Conservation (phyloP, 2,113 vertebrate genomes). For the Columba janthina region DNA sequence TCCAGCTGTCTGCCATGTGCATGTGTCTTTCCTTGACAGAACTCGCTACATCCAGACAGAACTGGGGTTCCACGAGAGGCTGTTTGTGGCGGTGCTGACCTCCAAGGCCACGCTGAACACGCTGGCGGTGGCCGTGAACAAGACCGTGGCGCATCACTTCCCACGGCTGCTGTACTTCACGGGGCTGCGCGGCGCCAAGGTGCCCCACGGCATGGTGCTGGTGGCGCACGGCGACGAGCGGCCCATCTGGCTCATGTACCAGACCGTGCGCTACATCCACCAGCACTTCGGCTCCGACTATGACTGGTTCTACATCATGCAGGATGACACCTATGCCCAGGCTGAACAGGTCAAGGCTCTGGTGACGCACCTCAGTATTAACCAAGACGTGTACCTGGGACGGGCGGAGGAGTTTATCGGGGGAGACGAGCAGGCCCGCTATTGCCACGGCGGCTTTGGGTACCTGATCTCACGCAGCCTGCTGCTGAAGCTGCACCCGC, state of each 20-base stretch:
- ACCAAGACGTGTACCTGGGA: conserved; percentile 91
- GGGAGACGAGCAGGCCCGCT: conserved; percentile 87
- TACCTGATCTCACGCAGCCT: conserved; percentile 93
- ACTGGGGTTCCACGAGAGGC: conserved; percentile 91
- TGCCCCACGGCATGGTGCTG: conserved; percentile 90
- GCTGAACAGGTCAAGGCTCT: conserved; percentile 87
- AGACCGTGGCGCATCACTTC: conserved; percentile 91
- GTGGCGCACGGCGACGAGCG: conserved; percentile 92
- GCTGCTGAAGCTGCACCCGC: conserved; percentile 84
- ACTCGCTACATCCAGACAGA: conserved; percentile 97
- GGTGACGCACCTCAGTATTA: conserved; percentile 88
- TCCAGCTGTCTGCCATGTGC: not conserved
- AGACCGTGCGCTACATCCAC: conserved; percentile 90
- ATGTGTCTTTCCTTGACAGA: conserved; percentile 68
- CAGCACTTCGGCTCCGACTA: conserved; percentile 89
- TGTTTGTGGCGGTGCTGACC: conserved; percentile 90
- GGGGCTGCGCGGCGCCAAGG: conserved; percentile 86
- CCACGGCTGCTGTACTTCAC: conserved; percentile 91
- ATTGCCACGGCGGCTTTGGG: conserved; percentile 94
- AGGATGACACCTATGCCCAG: conserved; percentile 93
- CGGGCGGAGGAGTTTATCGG: conserved; percentile 93
- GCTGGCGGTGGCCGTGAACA: conserved; percentile 92
- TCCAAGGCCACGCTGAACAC: conserved; percentile 89
- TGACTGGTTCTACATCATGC: conserved; percentile 95
- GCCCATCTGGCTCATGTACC: conserved; percentile 97